These are phyloP conservation scores for Corapipo altera DNA, from an alignment of 2,113 vertebrate genomes.

Conservation along the genomic window DNA sequence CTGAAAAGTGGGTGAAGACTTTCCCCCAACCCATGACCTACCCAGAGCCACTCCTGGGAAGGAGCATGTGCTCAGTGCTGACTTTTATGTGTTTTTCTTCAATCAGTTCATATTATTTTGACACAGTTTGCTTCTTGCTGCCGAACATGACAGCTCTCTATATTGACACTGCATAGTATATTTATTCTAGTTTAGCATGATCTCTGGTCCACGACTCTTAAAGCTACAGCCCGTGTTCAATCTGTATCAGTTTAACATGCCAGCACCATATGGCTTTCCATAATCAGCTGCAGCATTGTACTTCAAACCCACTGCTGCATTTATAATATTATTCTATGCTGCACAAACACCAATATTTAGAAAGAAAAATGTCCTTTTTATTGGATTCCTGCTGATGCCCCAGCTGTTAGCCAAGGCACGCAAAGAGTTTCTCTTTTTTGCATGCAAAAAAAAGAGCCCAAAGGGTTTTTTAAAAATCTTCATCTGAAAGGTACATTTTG, in stretches of 20 bases:
- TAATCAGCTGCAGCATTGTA: slow-evolving; percentile 57
- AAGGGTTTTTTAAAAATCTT: slow-evolving; percentile 58
- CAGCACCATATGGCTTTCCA: slow-evolving; percentile 54
- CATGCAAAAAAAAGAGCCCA: not conserved
- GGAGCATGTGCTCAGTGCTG: not conserved
- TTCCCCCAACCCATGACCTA: rapidly evolving
- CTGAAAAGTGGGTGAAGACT: not conserved
- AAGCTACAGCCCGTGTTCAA: slow-evolving; percentile 21
- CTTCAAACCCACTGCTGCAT: slow-evolving; percentile 64
- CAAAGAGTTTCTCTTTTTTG: slow-evolving; percentile 29
- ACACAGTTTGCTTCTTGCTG: slow-evolving; percentile 8
- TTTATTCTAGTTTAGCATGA: slow-evolving; percentile 37
- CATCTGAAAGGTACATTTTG: slow-evolving; percentile 80
- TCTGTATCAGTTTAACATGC: slow-evolving; percentile 53
- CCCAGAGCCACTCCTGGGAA: rapidly evolving
- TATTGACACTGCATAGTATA: not conserved
- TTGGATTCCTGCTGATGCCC: slow-evolving; percentile 64
- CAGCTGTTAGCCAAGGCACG: slow-evolving; percentile 53
- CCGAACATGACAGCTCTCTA: not conserved
- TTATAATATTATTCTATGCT: slow-evolving; percentile 40
- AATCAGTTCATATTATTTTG: not conserved
- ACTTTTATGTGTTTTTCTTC: not conserved
- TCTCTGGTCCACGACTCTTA: not conserved
- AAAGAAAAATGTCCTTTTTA: slow-evolving; percentile 68
- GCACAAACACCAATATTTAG: slow-evolving; percentile 56